Evolutionary conservation across 2,888 invertebrate species (phyloP), one percentile per base, ranked within the genome.

Genomic region (Ectemnius cavifrons): DNA sequence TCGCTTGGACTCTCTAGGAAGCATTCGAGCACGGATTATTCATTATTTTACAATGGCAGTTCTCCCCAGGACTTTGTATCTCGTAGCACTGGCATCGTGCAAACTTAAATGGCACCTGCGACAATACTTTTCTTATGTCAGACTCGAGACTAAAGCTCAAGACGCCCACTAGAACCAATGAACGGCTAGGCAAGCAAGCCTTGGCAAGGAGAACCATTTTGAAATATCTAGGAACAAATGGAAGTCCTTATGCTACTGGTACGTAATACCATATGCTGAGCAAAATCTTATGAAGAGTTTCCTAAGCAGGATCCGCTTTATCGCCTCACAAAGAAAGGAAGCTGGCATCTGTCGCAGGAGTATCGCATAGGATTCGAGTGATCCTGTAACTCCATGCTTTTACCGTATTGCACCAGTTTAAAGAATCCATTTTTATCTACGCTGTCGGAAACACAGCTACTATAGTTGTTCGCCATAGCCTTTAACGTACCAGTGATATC

Each of bases 11-110:
- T 49, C 65, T 61, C 60, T 16, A 56, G 59, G 61, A 11, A 47
- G 11, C 16, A 14, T 8, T 13, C 37, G 46, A 73, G 47, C 20
- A 23, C 60, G 66, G 67, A 78, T 77, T 77, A 78, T 78, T 78
- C 74, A 77, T 66, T 77, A 74, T 77, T 78, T 77, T 74, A 77
- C 66, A 63, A 74, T 63, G 63, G 56, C 57, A 66, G n/a, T 69
- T 66, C n/a, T 47, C 47, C 46, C 63, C 20, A 28, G 23, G 45
- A 11, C 49, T 28, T 59, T 66, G 65, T 69, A 27, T 16, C 37
- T 59, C 6, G 20, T 57, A 20, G 45, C 18, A 27, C 6, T 16
- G 58, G 47, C 14, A 66, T 23, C 47, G 27, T 18, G 61, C 68
- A 27, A 57, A 14, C 28, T 56, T 59, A 58, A 52, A 65, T 74